A percentile compares a stretch with the other conserved stretches of the same genome.
Conservation (phyloP, 2,797 vertebrate species). For the Hippoglossus hippoglossus region DNA sequence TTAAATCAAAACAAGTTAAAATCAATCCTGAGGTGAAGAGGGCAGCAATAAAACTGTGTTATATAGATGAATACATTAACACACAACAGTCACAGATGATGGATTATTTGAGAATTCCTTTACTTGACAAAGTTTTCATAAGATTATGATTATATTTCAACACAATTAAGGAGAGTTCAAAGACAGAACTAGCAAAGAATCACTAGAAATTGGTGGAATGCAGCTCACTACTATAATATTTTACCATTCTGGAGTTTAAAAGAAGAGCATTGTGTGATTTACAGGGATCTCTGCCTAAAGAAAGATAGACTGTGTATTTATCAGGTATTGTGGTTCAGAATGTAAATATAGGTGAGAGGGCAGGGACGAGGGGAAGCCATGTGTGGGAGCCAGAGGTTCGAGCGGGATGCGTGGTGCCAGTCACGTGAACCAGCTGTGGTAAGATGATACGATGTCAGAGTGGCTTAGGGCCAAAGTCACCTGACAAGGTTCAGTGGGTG, state of each 20-base stretch:
- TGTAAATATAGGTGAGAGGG: slow-evolving; percentile 43
- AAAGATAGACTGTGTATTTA: slow-evolving; percentile 20
- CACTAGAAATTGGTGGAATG: not conserved
- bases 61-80: not conserved
- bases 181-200: too few species aligned
- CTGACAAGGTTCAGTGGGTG: slow-evolving; percentile 25
- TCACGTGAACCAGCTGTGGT: slow-evolving; percentile 33
- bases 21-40: not conserved
- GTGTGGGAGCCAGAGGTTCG: slow-evolving; percentile 6
- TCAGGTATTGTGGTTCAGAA: not conserved
- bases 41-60: not conserved
- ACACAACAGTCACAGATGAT: not conserved
- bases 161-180: too few species aligned
- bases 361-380: slow-evolving; percentile 21
- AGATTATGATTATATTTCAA: too few species aligned
- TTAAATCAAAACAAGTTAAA: slow-evolving; percentile 18
- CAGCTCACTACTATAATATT: not conserved
- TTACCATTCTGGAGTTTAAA: not conserved
- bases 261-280: not conserved
- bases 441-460: slow-evolving; percentile 5
- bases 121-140: too few species aligned
- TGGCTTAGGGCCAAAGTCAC: slow-evolving; percentile 32
- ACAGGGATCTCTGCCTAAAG: slow-evolving; percentile 10
- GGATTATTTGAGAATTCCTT: too few species aligned
- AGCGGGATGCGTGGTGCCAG: slow-evolving; percentile 20